Evolutionary conservation across 2,113 vertebrate genomes (phyloP).

Genomic region (Galbula dea): DNA sequence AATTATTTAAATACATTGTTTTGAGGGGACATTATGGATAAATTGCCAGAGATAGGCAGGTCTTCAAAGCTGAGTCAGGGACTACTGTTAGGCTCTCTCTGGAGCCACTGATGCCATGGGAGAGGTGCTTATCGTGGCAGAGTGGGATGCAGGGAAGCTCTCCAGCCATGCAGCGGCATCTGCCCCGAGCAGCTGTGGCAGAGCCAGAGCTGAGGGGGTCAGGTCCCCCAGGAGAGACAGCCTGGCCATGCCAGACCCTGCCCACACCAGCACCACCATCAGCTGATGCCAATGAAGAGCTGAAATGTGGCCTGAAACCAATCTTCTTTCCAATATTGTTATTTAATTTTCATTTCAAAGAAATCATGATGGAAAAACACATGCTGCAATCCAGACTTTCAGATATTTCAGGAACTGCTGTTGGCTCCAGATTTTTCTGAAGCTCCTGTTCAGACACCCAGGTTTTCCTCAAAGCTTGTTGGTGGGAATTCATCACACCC

Average conservation of each 20-base stretch:
- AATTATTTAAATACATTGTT: neutral
- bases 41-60: neutral
- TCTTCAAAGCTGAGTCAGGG: neutral
- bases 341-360: neutral
- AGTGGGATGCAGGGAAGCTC: neutral
- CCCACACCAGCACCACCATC: neutral
- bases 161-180: neutral
- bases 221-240: fast-evolving
- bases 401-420: neutral
- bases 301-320: neutral
- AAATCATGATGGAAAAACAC: neutral
- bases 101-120: fast-evolving
- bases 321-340: neutral
- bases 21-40: neutral
- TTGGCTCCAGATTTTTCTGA: neutral
- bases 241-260: no score
- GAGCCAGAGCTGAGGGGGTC: neutral
- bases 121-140: neutral
- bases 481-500: neutral
- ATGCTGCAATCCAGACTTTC: neutral
- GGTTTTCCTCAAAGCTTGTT: neutral
- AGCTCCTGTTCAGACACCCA: neutral
- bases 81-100: neutral
- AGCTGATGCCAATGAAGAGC: neutral
- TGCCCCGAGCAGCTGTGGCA: neutral